A percentile compares a stretch with the other conserved stretches of the same genome.
These are phyloP conservation scores for Lepidocyrtinus sp. DNA, from an alignment of 2,888 invertebrate species.

Conservation along the genomic window DNA sequence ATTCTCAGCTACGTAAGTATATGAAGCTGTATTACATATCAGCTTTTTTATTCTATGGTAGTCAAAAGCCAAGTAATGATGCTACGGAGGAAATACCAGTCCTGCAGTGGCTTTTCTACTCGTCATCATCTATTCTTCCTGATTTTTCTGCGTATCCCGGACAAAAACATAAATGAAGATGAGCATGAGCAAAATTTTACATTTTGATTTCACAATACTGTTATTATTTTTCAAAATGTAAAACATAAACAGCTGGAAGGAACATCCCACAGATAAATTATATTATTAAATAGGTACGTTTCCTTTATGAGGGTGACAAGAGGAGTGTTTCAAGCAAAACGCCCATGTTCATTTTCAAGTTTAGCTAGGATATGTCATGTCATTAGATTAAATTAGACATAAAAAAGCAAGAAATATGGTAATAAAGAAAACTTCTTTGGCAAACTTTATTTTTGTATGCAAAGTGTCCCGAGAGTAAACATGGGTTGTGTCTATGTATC, in stretches of 20 bases:
- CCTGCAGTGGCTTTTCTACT: background rate
- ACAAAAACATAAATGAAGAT: too few species aligned
- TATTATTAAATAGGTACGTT: background rate
- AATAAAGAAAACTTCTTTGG: background rate
- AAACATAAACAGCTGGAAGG: background rate
- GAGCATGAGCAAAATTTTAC: too few species aligned
- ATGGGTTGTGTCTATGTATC: too few species aligned
- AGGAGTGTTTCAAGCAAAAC: conserved; percentile 15
- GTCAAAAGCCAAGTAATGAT: too few species aligned
- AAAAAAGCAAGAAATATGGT: conserved; percentile 12
- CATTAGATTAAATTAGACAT: conserved; percentile 45
- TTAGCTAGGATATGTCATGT: conserved; percentile 32
- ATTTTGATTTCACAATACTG: too few species aligned
- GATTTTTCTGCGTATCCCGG: background rate
- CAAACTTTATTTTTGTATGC: too few species aligned
- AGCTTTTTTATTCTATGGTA: too few species aligned
- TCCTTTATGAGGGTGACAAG: background rate
- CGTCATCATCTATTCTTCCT: background rate
- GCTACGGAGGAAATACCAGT: background rate
- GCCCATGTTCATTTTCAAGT: conserved; percentile 39
- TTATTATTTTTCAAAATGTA: too few species aligned
- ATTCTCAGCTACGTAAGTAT: too few species aligned
- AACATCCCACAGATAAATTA: background rate
- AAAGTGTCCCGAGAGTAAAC: too few species aligned
- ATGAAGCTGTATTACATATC: too few species aligned